Conservation (phyloP, 2,797 vertebrate genomes). For the Rhinophrynus dorsalis region DNA sequence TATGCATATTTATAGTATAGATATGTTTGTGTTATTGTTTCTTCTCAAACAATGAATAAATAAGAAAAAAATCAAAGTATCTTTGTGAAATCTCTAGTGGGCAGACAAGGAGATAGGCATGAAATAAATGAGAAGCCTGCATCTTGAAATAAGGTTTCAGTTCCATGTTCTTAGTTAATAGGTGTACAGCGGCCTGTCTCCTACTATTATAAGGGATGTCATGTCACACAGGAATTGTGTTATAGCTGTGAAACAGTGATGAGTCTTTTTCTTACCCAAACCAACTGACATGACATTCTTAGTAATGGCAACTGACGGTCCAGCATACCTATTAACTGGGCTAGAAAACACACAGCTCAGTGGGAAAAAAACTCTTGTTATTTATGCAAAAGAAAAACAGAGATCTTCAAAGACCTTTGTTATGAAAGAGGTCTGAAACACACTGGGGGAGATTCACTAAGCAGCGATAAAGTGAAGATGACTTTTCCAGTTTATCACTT, state of each 20-base stretch:
- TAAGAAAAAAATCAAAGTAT: neutral
- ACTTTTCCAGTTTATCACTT: too few species aligned
- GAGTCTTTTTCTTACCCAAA: neutral
- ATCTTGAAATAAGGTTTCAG: constrained; percentile 23
- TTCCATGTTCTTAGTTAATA: constrained; percentile 24
- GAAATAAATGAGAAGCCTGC: constrained; percentile 16
- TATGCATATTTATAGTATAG: neutral
- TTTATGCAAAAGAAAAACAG: neutral
- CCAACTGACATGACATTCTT: constrained; percentile 15
- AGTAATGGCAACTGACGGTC: neutral
- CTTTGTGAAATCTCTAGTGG: neutral
- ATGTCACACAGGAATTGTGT: neutral
- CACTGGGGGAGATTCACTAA: too few species aligned
- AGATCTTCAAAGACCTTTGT: too few species aligned
- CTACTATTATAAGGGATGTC: constrained; percentile 29
- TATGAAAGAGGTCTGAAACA: too few species aligned
- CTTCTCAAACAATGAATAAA: neutral
- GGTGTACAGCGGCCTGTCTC: constrained; percentile 28
- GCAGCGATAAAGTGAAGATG: too few species aligned
- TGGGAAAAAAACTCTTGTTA: neutral
- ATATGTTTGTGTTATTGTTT: constrained; percentile 1
- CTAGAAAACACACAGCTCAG: neutral
- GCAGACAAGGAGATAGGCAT: constrained; percentile 7
- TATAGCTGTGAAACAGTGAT: neutral
- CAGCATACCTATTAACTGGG: neutral